A percentile compares a stretch with the other conserved stretches of the same genome.
phyloP scores from a whole-genome alignment of 2,113 vertebrate species.

The Prochilodus magdalenae region DNA sequence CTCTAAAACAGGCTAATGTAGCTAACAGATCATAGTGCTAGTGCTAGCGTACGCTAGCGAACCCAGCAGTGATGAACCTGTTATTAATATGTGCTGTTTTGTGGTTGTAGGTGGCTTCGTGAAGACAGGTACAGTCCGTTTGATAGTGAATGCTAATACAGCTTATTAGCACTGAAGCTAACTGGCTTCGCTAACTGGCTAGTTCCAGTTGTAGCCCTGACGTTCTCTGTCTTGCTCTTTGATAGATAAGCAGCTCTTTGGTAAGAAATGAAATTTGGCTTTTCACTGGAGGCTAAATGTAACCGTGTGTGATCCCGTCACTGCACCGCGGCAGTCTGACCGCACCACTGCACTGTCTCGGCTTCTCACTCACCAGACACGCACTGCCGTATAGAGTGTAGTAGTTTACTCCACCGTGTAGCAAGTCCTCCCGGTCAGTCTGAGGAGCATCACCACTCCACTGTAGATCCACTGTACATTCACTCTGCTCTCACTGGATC shows the following conservation, averaged over 20 bases:
- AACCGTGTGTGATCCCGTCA: slow-evolving; percentile 12
- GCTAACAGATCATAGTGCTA: no score
- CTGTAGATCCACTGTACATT: no score
- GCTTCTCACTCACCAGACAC: no score
- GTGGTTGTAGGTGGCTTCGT: slow-evolving; percentile 64
- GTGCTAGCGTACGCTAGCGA: no score
- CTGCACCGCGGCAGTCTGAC: background rate
- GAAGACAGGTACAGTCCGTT: slow-evolving; percentile 61
- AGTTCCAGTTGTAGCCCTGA: background rate
- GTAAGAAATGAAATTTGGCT: slow-evolving; percentile 51
- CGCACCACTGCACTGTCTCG: no score
- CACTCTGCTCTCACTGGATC: no score
- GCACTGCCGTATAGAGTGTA: no score
- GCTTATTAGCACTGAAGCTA: slow-evolving; percentile 11
- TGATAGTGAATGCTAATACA: background rate
- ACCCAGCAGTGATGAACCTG: no score
- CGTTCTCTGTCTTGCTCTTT: slow-evolving; percentile 34
- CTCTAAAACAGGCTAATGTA: no score
- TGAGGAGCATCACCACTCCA: no score
- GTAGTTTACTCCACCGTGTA: no score
- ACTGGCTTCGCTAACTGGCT: slow-evolving; percentile 24
- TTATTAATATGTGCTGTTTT: slow-evolving; percentile 33
- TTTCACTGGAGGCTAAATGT: slow-evolving; percentile 11
- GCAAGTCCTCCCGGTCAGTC: no score
- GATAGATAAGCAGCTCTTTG: slow-evolving; percentile 57